Conservation (phyloP, 1,140 invertebrate genomes). For the Reticulitermes speratus region DNA sequence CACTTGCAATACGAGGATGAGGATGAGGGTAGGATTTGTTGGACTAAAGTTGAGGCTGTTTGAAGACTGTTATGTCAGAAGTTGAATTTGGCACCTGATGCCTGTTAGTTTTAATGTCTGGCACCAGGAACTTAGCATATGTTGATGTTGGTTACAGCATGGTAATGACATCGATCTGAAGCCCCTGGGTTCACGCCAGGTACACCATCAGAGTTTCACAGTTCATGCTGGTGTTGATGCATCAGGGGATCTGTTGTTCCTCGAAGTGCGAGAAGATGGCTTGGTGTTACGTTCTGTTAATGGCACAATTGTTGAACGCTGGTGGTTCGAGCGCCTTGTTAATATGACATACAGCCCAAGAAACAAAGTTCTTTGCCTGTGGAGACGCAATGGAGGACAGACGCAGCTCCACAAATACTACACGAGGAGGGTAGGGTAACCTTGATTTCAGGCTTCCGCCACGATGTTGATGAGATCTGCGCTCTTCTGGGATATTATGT, state of each 20-base stretch:
- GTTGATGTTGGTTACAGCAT: slow-evolving; percentile 58
- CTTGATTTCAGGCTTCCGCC: too few species aligned
- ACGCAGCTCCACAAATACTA: slow-evolving; percentile 98
- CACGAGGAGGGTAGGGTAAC: slow-evolving; percentile 84
- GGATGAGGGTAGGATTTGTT: too few species aligned
- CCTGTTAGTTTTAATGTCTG: neutral
- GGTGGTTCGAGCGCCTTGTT: slow-evolving; percentile 98
- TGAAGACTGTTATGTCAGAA: too few species aligned
- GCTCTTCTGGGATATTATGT: too few species aligned
- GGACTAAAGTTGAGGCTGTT: too few species aligned
- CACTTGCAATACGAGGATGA: too few species aligned
- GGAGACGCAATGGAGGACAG: slow-evolving; percentile 86
- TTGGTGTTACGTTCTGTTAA: slow-evolving; percentile 89
- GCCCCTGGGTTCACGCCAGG: slow-evolving; percentile 84
- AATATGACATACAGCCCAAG: slow-evolving; percentile 99
- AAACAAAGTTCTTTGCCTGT: slow-evolving; percentile 94
- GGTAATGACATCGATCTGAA: slow-evolving; percentile 97
- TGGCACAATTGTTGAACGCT: slow-evolving; percentile 93
- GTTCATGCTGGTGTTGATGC: slow-evolving; percentile 93
- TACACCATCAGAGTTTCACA: slow-evolving; percentile 96
- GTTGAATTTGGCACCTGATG: too few species aligned
- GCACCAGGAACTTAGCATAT: neutral
- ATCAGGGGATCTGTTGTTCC: slow-evolving; percentile 88
- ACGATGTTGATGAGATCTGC: too few species aligned
- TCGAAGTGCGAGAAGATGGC: slow-evolving; percentile 98